Base-by-base conservation (phyloP, 1,140 invertebrate genomes). In the Mactra quadrangularis region DNA sequence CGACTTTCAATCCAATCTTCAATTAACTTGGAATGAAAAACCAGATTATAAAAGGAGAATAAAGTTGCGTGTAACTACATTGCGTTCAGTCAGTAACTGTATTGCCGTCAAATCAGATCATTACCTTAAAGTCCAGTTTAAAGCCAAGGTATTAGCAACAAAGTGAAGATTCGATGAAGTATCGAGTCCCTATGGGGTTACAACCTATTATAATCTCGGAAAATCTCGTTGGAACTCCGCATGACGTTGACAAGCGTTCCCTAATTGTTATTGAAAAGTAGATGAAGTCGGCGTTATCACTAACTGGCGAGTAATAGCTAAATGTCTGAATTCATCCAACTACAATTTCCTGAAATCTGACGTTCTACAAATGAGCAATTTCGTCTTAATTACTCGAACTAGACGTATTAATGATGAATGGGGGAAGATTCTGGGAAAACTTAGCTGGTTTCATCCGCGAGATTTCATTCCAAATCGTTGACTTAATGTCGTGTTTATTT, bases 331-430 rank as follows among this genome's bases (percentile, higher is more conserved):
- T 57, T 60, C 62, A 78, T 78, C 75, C 29, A 52, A 45, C 59
- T 22, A 31, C 75, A 78, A 78, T 78, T 78, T 78, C 75, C 75
- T 59, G 19, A 60, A 53, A 78, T 9, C 57, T 64, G 75, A 78
- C 75, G 53, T 78, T 78, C 62, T 78, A 66, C 75, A 78, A 78
- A 78, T 78, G 75, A 78, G 62, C 75, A 78, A 78, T 78, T 78
- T 66, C 75, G 50, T 7, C 27, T 64, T 78, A 78, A 78, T 78
- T 78, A 78, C 75, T 66, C 19, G 19, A 22, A n/a, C 25, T 59
- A 50, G 75, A 78, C 59, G 25, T 78, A 53, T 59, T 78, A 66
- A 78, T 78, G 75, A 66, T 78, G 66, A 78, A 78, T 66, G 75
- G 35, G n/a, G n/a, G n/a, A 66, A 17, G 66, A 60, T 66, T 78